Evolutionary conservation across 1,140 invertebrate genomes (phyloP), one percentile per base, ranked within the genome.

Genomic region (Sarcophaga peregrina): DNA sequence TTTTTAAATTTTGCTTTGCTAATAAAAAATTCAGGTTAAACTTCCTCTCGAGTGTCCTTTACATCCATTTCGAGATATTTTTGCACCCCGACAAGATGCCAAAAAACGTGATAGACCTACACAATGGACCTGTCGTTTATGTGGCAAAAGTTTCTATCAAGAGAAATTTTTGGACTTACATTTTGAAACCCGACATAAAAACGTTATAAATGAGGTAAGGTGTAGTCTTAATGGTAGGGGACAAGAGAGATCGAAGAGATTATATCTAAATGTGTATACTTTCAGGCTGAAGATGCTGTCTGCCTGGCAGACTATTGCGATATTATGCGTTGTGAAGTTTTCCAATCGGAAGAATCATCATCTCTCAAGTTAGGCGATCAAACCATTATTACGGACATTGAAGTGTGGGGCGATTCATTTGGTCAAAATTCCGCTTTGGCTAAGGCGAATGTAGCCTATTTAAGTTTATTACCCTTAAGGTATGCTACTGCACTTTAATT

Each of bases 301-400:
- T 98, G 97, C 90, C 92, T 98, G 84, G 96, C 96, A 68, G 96
- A 98, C 89, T 98, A 96, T 89, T 98, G 97, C 92, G 97, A 98
- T 91, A 96, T 98, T 85, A 97, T 98, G 94, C 93, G 97, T 83
- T 98, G 97, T 91, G 96, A 98, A 88, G 96, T 98, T 15, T 91
- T 97, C 82, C 92, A 94, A 82, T 94, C 94, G 80, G 94, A 95
- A 86, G 95, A 96, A 85, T 91, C 93, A 48, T 92, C 92, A 50
- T 88, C 88, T 75, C 84, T 90, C 1, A 89, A 88, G 76, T 86
- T 92, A 78, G 93, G 93, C 82, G 91, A 92, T 85, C 88, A 91
- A 78, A 91, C 93, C 15, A 92, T 94, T 11, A 94, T 93, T 86
- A 95, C 95, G 3, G 95, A 95, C 86, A 93, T 95, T 80, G 95